phyloP scores from a whole-genome alignment of 2,113 vertebrate species.

The Penelope pileata region DNA sequence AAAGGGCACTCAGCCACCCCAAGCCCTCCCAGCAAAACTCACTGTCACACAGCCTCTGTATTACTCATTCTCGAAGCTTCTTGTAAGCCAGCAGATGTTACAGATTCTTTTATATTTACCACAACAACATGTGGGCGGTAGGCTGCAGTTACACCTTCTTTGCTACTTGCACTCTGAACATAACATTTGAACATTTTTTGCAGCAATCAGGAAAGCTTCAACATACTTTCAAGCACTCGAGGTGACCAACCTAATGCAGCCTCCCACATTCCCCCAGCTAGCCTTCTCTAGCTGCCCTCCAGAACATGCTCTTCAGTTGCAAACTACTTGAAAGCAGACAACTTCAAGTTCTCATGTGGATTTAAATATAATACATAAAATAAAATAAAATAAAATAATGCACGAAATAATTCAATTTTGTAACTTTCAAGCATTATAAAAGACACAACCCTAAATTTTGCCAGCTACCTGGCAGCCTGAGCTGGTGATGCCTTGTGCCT shows the following conservation, averaged over 20 bases:
- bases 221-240: background rate
- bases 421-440: background rate
- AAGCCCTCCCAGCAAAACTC: background rate
- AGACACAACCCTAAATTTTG: constrained; percentile 47
- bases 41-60: background rate
- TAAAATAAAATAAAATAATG: background rate
- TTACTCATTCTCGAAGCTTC: background rate
- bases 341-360: background rate
- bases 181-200: background rate
- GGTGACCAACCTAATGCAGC: background rate
- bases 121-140: background rate
- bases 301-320: background rate
- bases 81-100: background rate
- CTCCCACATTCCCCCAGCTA: background rate
- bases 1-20: background rate
- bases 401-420: background rate
- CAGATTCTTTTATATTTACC: background rate
- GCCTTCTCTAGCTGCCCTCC: background rate
- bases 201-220: background rate
- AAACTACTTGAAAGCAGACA: background rate
- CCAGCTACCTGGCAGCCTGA: constrained; percentile 23
- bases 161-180: background rate
- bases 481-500: background rate
- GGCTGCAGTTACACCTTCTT: background rate
- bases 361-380: background rate